Evolutionary conservation across 2,797 vertebrate species (phyloP).

Genomic region (Acrocephalus scirpaceus): DNA sequence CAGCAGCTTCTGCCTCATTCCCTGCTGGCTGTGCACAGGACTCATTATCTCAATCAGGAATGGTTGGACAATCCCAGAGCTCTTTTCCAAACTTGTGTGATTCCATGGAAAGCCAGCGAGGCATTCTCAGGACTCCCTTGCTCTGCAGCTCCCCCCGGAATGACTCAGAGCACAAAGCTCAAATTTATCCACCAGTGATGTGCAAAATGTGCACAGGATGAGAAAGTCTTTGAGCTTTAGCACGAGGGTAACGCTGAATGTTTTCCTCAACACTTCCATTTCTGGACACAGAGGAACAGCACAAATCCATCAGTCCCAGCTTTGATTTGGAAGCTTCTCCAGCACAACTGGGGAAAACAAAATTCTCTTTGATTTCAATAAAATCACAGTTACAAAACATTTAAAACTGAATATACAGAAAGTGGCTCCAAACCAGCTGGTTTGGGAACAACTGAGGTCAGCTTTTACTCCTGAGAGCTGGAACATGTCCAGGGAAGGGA

Average conservation of each 20-base stretch:
- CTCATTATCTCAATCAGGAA: accelerated
- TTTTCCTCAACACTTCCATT: neutral
- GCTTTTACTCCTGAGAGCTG: neutral
- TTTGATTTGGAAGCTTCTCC: neutral
- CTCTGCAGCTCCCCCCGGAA: neutral
- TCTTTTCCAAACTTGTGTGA: neutral
- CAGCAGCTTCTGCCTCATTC: neutral
- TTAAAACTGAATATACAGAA: neutral
- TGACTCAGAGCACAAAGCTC: neutral
- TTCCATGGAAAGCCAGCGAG: neutral
- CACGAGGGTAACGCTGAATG: neutral
- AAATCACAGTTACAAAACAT: neutral
- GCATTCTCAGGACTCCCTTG: neutral
- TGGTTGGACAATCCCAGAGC: neutral
- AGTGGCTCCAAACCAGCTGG: neutral
- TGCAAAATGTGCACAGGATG: neutral
- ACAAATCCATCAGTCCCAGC: neutral
- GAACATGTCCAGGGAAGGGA: neutral
- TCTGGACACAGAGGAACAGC: neutral
- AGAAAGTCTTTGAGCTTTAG: neutral
- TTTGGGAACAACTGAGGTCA: neutral
- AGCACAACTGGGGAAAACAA: neutral
- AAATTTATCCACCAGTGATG: neutral
- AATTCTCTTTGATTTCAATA: neutral
- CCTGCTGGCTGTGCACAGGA: neutral